These are phyloP conservation scores for Dysdera silvatica DNA, from an alignment of 1,140 invertebrate genomes.

Conservation along the genomic window DNA sequence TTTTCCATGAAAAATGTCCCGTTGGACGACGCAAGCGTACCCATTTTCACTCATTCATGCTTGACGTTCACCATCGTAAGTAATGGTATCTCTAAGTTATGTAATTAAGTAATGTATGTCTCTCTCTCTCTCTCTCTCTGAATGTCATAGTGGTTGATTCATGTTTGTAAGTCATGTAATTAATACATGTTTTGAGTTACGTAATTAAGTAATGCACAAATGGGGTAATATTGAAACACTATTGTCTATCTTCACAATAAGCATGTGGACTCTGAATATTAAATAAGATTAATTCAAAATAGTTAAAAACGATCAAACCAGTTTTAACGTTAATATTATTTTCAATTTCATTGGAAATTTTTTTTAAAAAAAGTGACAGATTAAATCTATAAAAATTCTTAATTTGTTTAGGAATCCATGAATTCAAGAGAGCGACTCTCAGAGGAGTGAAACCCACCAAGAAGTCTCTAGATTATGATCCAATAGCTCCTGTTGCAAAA, in stretches of 20 bases:
- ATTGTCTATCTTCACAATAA: background rate
- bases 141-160: background rate
- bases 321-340: background rate
- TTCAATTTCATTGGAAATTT: conserved; percentile 6
- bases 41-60: conserved; percentile 97
- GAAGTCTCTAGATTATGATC: conserved; percentile 74
- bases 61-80: conserved; percentile 72
- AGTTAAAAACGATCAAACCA: background rate
- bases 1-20: conserved; percentile 77
- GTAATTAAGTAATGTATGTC: background rate
- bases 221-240: background rate
- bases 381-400: conserved; percentile 1
- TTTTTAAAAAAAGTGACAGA: background rate
- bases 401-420: conserved; percentile 45
- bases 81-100: conserved; percentile 11
- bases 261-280: background rate
- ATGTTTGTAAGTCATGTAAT: background rate
- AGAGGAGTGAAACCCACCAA: conserved; percentile 40
- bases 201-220: background rate
- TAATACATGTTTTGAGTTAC: background rate
- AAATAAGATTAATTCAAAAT: background rate
- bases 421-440: conserved; percentile 36
- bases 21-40: conserved; percentile 63
- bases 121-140: background rate
- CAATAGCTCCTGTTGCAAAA: conserved; percentile 86